phyloP scores from a whole-genome alignment of 2,797 vertebrate species.

The Acanthopagrus latus region DNA sequence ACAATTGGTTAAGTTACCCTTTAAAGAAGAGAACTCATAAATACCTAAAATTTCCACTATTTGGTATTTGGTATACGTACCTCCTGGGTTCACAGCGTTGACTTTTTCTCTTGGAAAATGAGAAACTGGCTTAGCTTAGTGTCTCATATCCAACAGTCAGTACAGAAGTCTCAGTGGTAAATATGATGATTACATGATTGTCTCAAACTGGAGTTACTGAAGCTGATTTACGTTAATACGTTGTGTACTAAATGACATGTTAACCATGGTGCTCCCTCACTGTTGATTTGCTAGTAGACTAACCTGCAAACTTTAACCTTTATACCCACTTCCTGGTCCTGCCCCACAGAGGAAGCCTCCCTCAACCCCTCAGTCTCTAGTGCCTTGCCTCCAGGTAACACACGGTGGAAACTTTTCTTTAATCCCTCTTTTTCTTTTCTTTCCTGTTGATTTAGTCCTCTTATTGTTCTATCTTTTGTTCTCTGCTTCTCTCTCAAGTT shows the following conservation, averaged over 20 bases:
- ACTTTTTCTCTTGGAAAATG: not conserved
- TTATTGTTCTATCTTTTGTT: slow-evolving; percentile 1
- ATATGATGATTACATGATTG: not conserved
- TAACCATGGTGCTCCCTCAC: slow-evolving; percentile 51
- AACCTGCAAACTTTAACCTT: slow-evolving; percentile 89
- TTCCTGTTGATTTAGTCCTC: not conserved
- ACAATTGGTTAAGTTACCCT: too few relatives aligned
- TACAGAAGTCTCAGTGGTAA: slow-evolving; percentile 20
- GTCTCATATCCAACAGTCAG: not conserved
- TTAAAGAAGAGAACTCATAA: too few relatives aligned
- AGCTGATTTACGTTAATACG: slow-evolving; percentile 16
- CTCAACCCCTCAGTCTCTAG: slow-evolving; percentile 90
- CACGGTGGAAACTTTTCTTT: slow-evolving; percentile 22
- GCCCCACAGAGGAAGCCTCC: slow-evolving; percentile 90
- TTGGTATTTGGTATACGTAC: too few relatives aligned
- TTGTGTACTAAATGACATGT: slow-evolving; percentile 28
- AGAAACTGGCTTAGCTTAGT: not conserved
- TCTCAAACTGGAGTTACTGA: slow-evolving; percentile 30
- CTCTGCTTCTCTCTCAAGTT: not conserved
- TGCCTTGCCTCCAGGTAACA: slow-evolving; percentile 87
- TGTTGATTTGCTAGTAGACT: slow-evolving; percentile 74
- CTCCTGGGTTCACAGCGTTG: not conserved
- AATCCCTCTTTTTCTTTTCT: slow-evolving; percentile 16
- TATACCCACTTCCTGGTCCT: slow-evolving; percentile 76
- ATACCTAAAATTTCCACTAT: too few relatives aligned